Conservation (phyloP, 2,113 vertebrate species). For the Bubo blakistoni region DNA sequence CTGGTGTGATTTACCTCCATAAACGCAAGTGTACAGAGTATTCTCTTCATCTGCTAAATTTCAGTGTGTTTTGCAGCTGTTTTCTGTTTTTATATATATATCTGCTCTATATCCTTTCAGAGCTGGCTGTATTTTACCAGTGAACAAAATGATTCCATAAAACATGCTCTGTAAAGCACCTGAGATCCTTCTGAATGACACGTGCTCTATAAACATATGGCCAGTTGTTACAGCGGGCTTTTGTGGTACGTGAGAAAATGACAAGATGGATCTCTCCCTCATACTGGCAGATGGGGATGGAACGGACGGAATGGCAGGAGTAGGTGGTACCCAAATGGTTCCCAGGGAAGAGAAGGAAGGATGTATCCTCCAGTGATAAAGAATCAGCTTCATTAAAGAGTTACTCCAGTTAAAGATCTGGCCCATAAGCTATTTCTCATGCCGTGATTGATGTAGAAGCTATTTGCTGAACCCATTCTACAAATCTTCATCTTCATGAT, state of each 20-base stretch:
- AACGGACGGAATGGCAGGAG: background rate
- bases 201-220: fast-evolving
- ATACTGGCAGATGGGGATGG: background rate
- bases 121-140: background rate
- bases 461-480: background rate
- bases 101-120: background rate
- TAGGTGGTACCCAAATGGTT: background rate
- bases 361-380: background rate
- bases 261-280: background rate
- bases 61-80: background rate
- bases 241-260: background rate
- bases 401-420: background rate
- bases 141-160: background rate
- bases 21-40: background rate
- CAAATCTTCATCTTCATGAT: background rate
- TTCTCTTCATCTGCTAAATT: background rate
- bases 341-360: background rate
- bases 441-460: background rate
- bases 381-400: background rate
- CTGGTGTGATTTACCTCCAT: background rate
- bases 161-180: background rate
- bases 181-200: background rate
- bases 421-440: background rate
- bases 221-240: background rate
- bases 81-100: background rate